A percentile compares a stretch with the other conserved stretches of the same genome.
Conservation (phyloP, 2,797 vertebrate genomes). For the Parambassis ranga region DNA sequence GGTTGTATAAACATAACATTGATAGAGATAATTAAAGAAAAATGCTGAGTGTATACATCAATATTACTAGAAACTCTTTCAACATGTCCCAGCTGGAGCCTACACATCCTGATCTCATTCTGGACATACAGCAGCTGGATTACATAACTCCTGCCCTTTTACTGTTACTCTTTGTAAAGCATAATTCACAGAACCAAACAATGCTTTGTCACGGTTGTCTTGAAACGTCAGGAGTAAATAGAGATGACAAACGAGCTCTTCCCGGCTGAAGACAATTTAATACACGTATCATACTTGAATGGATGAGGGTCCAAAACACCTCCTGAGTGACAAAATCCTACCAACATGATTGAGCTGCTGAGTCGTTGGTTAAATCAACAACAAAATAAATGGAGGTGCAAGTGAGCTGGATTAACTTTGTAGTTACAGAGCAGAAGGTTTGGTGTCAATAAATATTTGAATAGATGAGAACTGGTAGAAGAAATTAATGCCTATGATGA, state of each 20-base stretch:
- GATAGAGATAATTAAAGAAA: slow-evolving; percentile 36
- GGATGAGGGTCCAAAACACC: slow-evolving; percentile 23
- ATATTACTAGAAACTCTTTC: slow-evolving; percentile 14
- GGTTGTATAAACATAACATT: slow-evolving; percentile 42
- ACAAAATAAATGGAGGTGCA: slow-evolving; percentile 40
- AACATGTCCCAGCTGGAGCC: not conserved
- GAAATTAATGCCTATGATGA: no score
- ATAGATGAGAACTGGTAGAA: no score
- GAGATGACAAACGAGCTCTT: slow-evolving; percentile 54
- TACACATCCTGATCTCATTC: not conserved
- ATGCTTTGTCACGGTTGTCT: slow-evolving; percentile 35
- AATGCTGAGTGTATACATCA: not conserved
- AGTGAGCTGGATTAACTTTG: no score
- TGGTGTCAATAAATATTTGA: no score
- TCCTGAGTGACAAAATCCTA: slow-evolving; percentile 44
- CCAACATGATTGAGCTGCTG: slow-evolving; percentile 48
- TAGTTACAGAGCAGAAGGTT: no score
- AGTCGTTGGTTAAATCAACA: slow-evolving; percentile 35
- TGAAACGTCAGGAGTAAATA: slow-evolving; percentile 37
- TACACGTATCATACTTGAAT: slow-evolving; percentile 8
- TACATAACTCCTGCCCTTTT: not conserved
- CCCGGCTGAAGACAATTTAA: slow-evolving; percentile 41
- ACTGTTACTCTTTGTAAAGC: slow-evolving; percentile 7
- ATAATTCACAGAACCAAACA: slow-evolving; percentile 40
- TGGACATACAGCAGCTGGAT: not conserved